phyloP scores from a whole-genome alignment of 2,113 vertebrate genomes.

The Desmodus rotundus region DNA sequence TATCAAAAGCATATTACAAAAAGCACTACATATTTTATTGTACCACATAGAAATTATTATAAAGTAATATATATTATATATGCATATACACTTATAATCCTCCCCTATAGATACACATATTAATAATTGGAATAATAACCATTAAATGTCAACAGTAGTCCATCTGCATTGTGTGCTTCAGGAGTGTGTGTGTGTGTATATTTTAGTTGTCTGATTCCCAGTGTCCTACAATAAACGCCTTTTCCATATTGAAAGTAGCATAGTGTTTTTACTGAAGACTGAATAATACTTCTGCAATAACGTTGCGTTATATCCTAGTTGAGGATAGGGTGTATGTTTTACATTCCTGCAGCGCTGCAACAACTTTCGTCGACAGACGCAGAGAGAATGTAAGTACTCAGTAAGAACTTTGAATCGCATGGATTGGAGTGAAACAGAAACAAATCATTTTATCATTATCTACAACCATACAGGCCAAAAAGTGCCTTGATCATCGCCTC shows the following conservation, averaged over 20 bases:
- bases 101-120: background rate
- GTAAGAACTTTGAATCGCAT: background rate
- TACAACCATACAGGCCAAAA: background rate
- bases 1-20: background rate
- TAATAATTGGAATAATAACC: background rate
- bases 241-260: background rate
- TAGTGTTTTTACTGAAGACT: background rate
- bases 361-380: background rate
- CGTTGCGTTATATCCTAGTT: background rate
- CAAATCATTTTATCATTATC: background rate
- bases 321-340: background rate
- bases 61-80: background rate
- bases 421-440: background rate
- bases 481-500: background rate
- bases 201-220: background rate
- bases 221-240: background rate
- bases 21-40: background rate
- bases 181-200: background rate
- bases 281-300: background rate
- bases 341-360: background rate
- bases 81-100: background rate
- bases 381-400: background rate
- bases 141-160: background rate
- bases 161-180: background rate
- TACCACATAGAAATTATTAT: background rate